These are phyloP conservation scores for Dipus sagitta DNA, from an alignment of 2,797 vertebrate genomes.

Conservation along the genomic window DNA sequence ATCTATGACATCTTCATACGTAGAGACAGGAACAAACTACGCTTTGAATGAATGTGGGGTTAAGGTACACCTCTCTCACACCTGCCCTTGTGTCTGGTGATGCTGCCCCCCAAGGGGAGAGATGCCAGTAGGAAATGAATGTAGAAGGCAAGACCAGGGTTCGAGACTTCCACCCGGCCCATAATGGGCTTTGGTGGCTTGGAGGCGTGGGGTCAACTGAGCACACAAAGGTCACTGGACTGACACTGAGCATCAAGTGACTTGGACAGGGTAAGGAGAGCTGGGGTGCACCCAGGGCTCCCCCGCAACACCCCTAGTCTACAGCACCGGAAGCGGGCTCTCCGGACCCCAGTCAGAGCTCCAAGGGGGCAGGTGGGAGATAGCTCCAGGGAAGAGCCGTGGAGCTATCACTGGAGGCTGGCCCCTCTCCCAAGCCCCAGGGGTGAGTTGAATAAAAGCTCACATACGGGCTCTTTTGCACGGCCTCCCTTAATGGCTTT, in stretches of 20 bases:
- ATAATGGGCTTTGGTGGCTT: accelerated
- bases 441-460: slow-evolving; percentile 6
- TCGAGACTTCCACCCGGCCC: neutral
- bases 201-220: no score
- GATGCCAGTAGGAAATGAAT: accelerated
- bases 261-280: accelerated
- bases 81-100: neutral
- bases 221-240: neutral
- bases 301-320: neutral
- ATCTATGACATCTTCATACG: neutral
- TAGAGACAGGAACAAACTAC: accelerated
- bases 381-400: neutral
- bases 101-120: neutral
- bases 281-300: no score
- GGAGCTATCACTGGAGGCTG: neutral
- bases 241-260: neutral
- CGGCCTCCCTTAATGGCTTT: slow-evolving; percentile 76
- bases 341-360: neutral
- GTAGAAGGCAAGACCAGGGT: neutral
- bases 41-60: accelerated
- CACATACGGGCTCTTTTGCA: neutral
- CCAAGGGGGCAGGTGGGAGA: neutral
- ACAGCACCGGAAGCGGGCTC: neutral
- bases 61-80: neutral
- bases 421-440: neutral